These are phyloP conservation scores for Harpalus rufipes DNA, from an alignment of 2,888 invertebrate species.

Conservation along the genomic window DNA sequence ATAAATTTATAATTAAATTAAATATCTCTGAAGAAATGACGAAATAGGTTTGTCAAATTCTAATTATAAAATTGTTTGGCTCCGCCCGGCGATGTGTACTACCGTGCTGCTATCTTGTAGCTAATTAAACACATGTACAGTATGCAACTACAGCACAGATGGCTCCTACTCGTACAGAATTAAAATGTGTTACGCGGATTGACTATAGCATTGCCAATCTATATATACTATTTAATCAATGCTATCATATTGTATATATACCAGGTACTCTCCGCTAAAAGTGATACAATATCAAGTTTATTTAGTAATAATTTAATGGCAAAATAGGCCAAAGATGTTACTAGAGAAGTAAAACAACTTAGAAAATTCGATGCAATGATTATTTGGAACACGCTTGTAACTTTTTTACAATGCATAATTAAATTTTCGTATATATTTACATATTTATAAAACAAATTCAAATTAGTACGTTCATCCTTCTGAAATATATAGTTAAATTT, in stretches of 20 bases:
- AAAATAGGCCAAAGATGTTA: slow-evolving; percentile 8
- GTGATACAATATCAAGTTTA: not conserved
- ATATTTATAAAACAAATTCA: not conserved
- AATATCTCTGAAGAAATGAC: too few species aligned
- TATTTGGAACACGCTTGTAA: slow-evolving; percentile 27
- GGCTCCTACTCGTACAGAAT: too few species aligned
- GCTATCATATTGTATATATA: not conserved
- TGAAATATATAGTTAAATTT: slow-evolving; percentile 5
- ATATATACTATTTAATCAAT: too few species aligned
- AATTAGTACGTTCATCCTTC: not conserved
- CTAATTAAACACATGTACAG: too few species aligned
- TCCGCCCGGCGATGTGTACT: too few species aligned
- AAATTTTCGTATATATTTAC: slow-evolving; percentile 11
- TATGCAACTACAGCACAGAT: too few species aligned
- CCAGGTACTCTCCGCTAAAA: not conserved
- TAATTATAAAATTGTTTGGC: too few species aligned
- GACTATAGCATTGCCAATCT: too few species aligned
- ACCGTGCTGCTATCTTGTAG: too few species aligned
- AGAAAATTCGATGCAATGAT: slow-evolving; percentile 22
- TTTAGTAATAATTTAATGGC: not conserved
- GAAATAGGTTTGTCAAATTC: too few species aligned
- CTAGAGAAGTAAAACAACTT: not conserved
- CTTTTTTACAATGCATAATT: slow-evolving; percentile 22
- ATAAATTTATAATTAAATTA: too few species aligned
- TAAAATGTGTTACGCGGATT: too few species aligned